Conservation (phyloP, 2,113 vertebrate species). For the Gopherus evgoodei region DNA sequence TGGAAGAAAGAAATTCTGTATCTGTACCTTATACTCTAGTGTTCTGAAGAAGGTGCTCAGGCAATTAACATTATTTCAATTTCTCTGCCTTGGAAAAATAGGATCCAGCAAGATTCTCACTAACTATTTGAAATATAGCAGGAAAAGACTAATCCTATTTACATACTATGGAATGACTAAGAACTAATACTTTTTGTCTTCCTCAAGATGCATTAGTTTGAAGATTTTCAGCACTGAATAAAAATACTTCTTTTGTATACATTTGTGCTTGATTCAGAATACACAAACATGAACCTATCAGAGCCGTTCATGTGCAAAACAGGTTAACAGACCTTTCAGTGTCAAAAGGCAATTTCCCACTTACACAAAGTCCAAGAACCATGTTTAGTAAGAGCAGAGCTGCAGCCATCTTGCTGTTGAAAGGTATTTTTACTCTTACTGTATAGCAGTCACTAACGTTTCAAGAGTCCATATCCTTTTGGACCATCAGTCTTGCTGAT, state of each 20-base stretch:
- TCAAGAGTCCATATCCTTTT: neutral
- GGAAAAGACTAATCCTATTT: neutral
- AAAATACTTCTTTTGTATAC: neutral
- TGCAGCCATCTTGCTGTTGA: neutral
- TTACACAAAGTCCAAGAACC: neutral
- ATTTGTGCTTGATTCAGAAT: neutral
- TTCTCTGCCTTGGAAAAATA: neutral
- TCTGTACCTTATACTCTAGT: neutral
- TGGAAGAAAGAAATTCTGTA: neutral
- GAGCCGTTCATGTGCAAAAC: neutral
- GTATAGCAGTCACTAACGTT: neutral
- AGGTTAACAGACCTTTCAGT: neutral
- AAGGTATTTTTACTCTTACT: neutral
- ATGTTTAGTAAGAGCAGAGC: neutral
- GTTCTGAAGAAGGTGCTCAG: neutral
- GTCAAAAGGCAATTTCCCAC: neutral
- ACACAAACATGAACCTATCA: neutral
- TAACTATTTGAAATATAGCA: neutral
- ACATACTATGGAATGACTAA: neutral
- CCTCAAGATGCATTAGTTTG: neutral
- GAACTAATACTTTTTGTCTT: neutral
- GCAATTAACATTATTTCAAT: neutral
- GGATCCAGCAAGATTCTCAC: neutral
- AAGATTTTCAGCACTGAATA: neutral
- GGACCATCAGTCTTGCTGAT: neutral